Percentiles rank a stretch among this genome's conserved stretches.
These are phyloP conservation scores for Platysteira castanea DNA, from an alignment of 2,113 vertebrate genomes.

Conservation along the genomic window DNA sequence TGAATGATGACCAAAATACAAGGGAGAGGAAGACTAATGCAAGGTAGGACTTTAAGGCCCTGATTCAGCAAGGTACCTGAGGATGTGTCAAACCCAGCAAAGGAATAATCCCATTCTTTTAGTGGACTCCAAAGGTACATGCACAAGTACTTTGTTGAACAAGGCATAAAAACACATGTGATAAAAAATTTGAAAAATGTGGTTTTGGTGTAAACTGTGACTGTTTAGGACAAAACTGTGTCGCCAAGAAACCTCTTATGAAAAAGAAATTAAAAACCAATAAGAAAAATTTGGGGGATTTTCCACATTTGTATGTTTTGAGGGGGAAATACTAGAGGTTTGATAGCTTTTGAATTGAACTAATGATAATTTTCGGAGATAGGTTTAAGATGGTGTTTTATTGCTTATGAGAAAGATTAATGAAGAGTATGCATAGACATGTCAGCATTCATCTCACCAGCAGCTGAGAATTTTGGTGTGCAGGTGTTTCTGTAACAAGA, in stretches of 20 bases:
- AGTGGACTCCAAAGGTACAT: not conserved
- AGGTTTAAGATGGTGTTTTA: not conserved
- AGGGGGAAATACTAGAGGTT: not conserved
- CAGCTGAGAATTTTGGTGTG: not conserved
- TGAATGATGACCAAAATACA: not conserved
- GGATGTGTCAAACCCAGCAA: not conserved
- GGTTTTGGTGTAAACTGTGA: slow-evolving; percentile 46
- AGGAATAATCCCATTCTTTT: not conserved
- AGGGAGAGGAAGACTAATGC: slow-evolving; percentile 32
- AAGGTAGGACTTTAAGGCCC: not conserved
- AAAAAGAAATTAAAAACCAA: not conserved
- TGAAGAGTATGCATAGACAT: slow-evolving; percentile 15
- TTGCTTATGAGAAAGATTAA: slow-evolving; percentile 20
- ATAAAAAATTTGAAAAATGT: slow-evolving; percentile 5
- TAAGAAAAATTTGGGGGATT: not conserved
- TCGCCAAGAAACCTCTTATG: not conserved
- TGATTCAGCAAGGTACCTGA: slow-evolving; percentile 3
- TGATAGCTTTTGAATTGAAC: not conserved
- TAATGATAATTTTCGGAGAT: not conserved
- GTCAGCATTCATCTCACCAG: not conserved
- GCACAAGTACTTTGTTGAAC: slow-evolving; percentile 23
- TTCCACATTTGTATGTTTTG: not conserved
- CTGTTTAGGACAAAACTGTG: not conserved
- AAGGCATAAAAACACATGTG: not conserved
- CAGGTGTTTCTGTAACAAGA: not conserved